Percentiles rank a stretch among this genome's conserved stretches.
phyloP scores from a whole-genome alignment of 2,888 invertebrate species.

The Apodemia zela region DNA sequence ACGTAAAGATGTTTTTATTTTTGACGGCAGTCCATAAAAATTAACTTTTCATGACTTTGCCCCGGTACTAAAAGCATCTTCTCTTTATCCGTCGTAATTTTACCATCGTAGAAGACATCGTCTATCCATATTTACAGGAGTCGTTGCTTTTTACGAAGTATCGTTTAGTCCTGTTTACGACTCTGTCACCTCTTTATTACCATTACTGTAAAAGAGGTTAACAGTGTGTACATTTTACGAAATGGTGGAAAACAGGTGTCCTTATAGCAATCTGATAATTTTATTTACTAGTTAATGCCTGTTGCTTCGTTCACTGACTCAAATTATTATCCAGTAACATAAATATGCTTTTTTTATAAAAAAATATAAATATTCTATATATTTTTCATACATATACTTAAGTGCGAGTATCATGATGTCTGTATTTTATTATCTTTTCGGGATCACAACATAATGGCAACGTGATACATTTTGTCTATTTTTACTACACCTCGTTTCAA shows the following conservation, averaged over 20 bases:
- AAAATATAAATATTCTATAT: too few species aligned
- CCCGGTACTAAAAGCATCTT: constrained; percentile 45
- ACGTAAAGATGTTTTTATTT: constrained; percentile 22
- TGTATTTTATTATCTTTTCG: too few species aligned
- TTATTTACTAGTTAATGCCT: background rate
- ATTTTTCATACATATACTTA: too few species aligned
- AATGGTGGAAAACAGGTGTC: background rate
- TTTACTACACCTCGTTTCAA: too few species aligned
- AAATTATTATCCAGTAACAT: too few species aligned
- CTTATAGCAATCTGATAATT: background rate
- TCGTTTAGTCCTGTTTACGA: constrained; percentile 65
- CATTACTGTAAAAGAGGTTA: constrained; percentile 66
- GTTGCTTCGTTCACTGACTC: background rate
- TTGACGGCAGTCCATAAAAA: constrained; percentile 43
- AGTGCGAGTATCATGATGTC: too few species aligned
- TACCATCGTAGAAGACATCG: constrained; percentile 51
- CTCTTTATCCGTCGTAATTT: constrained; percentile 43
- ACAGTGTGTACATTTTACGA: constrained; percentile 48
- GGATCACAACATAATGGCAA: too few species aligned
- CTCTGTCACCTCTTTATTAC: constrained; percentile 62
- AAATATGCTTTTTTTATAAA: too few species aligned
- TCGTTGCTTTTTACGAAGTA: constrained; percentile 71
- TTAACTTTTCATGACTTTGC: constrained; percentile 44
- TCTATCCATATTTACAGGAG: constrained; percentile 69
- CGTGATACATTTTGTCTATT: too few species aligned